A percentile compares a stretch with the other conserved stretches of the same genome.
Conservation (phyloP, 2,888 invertebrate genomes). For the Ochropleura plecta region DNA sequence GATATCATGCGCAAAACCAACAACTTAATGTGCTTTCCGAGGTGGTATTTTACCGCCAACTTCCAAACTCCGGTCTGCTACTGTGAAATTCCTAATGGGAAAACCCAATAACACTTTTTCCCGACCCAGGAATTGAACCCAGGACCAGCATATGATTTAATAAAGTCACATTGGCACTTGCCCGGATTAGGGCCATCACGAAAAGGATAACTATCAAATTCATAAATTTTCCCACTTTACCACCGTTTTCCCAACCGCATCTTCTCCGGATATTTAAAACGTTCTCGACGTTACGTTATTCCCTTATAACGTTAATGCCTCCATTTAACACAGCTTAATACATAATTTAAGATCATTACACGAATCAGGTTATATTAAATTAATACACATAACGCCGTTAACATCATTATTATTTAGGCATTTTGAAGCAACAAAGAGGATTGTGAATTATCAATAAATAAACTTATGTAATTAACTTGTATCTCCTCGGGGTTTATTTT, state of each 20-base stretch:
- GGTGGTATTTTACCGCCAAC: too few species aligned
- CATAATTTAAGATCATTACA: conserved; percentile 49
- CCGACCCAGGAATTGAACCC: too few species aligned
- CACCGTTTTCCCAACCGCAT: not conserved
- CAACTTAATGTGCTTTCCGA: too few species aligned
- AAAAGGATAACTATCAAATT: too few species aligned
- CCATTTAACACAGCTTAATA: conserved; percentile 38
- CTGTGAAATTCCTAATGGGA: too few species aligned
- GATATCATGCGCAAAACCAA: too few species aligned
- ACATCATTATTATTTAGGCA: conserved; percentile 38
- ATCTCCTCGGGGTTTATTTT: conserved; percentile 26
- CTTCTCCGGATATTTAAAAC: conserved; percentile 37
- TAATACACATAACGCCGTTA: conserved; percentile 42
- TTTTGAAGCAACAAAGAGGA: conserved; percentile 18
- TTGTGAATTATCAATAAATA: conserved; percentile 49
- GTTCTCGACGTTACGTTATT: conserved; percentile 23
- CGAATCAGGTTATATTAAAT: conserved; percentile 37
- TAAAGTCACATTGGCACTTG: too few species aligned
- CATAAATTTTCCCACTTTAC: too few species aligned
- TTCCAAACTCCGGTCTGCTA: too few species aligned
- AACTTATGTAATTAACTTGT: conserved; percentile 32
- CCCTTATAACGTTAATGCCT: conserved; percentile 19
- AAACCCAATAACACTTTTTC: too few species aligned
- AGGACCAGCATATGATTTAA: too few species aligned
- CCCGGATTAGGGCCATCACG: too few species aligned